phyloP scores from a whole-genome alignment of 2,113 vertebrate species.

The Trachemys scripta region DNA sequence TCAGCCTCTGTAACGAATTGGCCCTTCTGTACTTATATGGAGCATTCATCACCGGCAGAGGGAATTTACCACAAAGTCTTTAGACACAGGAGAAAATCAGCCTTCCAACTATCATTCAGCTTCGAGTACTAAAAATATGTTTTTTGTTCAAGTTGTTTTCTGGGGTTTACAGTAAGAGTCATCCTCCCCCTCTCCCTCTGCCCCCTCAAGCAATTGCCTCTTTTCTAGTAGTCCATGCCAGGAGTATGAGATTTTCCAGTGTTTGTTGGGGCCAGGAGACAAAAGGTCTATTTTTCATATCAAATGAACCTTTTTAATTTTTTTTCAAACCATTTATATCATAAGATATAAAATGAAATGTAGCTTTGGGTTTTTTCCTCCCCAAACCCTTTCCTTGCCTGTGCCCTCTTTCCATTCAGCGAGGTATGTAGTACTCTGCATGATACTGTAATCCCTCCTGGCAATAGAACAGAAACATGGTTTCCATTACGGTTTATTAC shows the following conservation, averaged over 20 bases:
- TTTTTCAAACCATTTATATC: neutral
- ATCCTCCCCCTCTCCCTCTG: accelerated
- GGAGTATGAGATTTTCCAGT: neutral
- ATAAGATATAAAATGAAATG: conserved; percentile 16
- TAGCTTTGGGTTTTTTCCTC: neutral
- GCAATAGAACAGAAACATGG: conserved; percentile 51
- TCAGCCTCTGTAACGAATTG: neutral
- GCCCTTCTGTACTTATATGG: neutral
- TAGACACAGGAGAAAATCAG: neutral
- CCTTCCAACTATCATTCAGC: neutral
- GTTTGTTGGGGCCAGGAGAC: neutral
- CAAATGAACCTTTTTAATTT: neutral
- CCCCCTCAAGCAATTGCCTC: neutral
- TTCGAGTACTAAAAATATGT: neutral
- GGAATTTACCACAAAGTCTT: conserved; percentile 15
- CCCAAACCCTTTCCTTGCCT: neutral
- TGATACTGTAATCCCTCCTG: conserved; percentile 58
- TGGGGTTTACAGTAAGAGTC: neutral
- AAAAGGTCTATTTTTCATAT: neutral
- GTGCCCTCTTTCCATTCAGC: conserved; percentile 39
- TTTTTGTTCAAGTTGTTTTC: conserved; percentile 1
- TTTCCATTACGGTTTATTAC: conserved; percentile 69
- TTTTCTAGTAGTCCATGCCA: neutral
- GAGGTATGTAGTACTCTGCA: neutral
- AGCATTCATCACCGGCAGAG: neutral